phyloP scores from a whole-genome alignment of 2,888 invertebrate genomes.

The Hemithea aestivaria region DNA sequence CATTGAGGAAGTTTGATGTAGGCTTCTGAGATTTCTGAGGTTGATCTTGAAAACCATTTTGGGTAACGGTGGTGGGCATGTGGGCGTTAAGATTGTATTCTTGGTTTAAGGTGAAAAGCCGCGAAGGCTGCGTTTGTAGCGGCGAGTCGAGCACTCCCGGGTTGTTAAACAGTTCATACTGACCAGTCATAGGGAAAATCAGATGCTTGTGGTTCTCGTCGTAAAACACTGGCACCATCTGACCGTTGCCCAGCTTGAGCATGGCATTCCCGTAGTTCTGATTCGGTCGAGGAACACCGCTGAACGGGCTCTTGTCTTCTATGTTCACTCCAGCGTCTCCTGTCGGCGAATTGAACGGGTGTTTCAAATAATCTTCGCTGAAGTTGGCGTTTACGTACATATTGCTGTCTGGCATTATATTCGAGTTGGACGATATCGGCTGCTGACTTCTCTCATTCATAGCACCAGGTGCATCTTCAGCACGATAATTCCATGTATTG shows the following conservation, averaged over 20 bases:
- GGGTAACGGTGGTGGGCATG: constrained; percentile 39
- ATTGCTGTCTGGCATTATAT: constrained; percentile 54
- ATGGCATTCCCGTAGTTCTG: constrained; percentile 69
- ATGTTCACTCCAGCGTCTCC: constrained; percentile 49
- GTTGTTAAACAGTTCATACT: constrained; percentile 70
- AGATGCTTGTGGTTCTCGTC: constrained; percentile 71
- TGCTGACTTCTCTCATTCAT: constrained; percentile 57
- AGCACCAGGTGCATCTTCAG: constrained; percentile 58
- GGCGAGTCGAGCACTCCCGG: constrained; percentile 59
- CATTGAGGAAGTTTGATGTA: constrained; percentile 81
- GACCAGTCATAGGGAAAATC: constrained; percentile 67
- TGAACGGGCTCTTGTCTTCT: constrained; percentile 57
- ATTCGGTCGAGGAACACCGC: constrained; percentile 48
- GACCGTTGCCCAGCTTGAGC: constrained; percentile 69
- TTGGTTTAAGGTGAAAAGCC: constrained; percentile 62
- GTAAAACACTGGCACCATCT: constrained; percentile 64
- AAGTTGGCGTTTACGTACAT: constrained; percentile 58
- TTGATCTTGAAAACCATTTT: constrained; percentile 45
- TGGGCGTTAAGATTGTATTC: constrained; percentile 57
- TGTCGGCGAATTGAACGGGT: constrained; percentile 52
- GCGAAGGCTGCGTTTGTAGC: constrained; percentile 52
- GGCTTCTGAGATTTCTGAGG: constrained; percentile 37
- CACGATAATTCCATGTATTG: constrained; percentile 70
- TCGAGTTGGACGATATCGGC: constrained; percentile 45
- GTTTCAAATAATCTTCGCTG: constrained; percentile 60